Evolutionary conservation across 2,888 invertebrate genomes (phyloP).

Genomic region (Onchidella celtica): DNA sequence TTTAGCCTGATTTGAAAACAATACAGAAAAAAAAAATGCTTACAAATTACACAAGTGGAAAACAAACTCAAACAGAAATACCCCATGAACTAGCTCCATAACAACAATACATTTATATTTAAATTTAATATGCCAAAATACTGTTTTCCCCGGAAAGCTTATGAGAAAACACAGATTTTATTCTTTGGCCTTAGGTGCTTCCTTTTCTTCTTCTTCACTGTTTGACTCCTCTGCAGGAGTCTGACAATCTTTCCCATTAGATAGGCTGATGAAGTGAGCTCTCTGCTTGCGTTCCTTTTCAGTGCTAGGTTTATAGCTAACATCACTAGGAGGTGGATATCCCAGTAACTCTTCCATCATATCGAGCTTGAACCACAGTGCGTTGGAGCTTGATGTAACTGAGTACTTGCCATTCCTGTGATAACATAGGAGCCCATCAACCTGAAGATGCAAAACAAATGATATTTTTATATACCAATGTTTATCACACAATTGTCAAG

Average conservation of each 20-base stretch:
- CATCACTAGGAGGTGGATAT: constrained; percentile 20
- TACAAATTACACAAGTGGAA: no score
- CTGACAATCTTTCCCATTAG: not conserved
- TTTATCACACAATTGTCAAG: no score
- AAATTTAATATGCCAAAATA: no score
- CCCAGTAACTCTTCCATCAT: constrained; percentile 87
- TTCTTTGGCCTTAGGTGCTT: no score
- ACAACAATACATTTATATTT: no score
- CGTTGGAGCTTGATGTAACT: constrained; percentile 89
- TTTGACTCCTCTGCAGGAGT: not conserved
- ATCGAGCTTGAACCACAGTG: constrained; percentile 93
- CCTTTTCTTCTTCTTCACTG: constrained; percentile 21
- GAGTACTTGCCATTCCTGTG: constrained; percentile 90
- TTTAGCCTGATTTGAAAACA: no score
- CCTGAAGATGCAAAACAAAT: constrained; percentile 58
- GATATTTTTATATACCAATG: no score
- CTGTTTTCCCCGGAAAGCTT: no score
- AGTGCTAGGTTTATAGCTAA: constrained; percentile 39
- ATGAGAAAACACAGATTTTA: no score
- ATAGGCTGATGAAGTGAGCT: constrained; percentile 17
- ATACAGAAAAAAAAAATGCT: no score
- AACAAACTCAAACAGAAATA: no score
- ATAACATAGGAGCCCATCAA: constrained; percentile 95
- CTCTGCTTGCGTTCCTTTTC: constrained; percentile 48
- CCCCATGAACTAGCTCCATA: no score